These are phyloP conservation scores for Tenthredo scrophulariae DNA, from an alignment of 2,888 invertebrate species.

Conservation along the genomic window DNA sequence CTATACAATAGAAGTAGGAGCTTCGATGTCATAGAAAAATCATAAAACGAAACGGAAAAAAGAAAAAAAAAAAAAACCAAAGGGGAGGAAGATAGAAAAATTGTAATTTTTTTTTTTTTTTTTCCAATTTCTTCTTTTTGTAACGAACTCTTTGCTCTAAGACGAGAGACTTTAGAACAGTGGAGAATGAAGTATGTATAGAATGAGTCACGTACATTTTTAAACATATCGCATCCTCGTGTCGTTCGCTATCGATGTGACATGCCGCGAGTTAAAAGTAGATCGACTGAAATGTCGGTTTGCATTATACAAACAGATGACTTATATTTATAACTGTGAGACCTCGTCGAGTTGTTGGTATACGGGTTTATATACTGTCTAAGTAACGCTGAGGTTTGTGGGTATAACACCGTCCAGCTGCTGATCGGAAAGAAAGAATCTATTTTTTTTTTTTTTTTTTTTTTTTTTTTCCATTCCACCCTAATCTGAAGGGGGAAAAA, in stretches of 20 bases:
- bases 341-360: constrained; percentile 4
- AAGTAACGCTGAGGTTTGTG: background rate
- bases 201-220: constrained; percentile 44
- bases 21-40: background rate
- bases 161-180: background rate
- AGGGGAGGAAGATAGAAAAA: background rate
- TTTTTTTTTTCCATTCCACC: too few relatives aligned
- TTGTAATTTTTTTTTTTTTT: background rate
- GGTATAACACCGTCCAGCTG: background rate
- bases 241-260: constrained; percentile 42
- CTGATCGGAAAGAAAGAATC: background rate
- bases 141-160: background rate
- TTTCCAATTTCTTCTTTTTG: background rate
- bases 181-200: background rate
- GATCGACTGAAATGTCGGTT: constrained; percentile 50
- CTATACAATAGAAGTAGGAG: background rate
- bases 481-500: background rate
- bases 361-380: background rate
- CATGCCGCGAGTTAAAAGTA: constrained; percentile 41
- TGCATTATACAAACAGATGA: constrained; percentile 49
- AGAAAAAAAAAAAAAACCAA: too few relatives aligned
- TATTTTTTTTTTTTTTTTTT: too few relatives aligned
- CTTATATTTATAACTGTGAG: constrained; percentile 36
- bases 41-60: background rate
- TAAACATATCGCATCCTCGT: constrained; percentile 40